Evolutionary conservation across 2,113 vertebrate species (phyloP).

Genomic region (Varanus salvator): DNA sequence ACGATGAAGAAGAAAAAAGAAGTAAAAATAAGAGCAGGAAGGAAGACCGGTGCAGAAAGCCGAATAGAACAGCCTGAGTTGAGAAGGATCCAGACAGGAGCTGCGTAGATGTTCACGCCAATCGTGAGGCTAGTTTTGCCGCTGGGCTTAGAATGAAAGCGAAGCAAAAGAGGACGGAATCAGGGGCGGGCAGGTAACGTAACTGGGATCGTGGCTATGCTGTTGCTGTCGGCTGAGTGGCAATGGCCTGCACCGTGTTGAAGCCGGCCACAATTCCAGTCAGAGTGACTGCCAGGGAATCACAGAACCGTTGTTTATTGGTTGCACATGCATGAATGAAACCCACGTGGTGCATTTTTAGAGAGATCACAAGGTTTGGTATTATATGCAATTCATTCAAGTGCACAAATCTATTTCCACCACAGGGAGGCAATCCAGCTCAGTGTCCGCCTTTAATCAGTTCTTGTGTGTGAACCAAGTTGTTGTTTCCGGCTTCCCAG

Average conservation of each 20-base stretch:
- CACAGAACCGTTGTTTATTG: neutral
- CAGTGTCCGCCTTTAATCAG: neutral
- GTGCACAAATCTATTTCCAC: neutral
- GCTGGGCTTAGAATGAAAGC: slow-evolving; percentile 16
- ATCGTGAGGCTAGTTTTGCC: slow-evolving; percentile 39
- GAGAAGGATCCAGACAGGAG: slow-evolving; percentile 37
- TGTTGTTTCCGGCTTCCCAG: too few relatives aligned
- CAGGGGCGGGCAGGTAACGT: slow-evolving; percentile 37
- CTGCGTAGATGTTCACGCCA: slow-evolving; percentile 24
- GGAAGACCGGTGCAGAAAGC: slow-evolving; percentile 45
- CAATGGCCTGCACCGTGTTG: neutral
- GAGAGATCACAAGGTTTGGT: neutral
- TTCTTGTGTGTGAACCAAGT: too few relatives aligned
- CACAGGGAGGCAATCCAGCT: neutral
- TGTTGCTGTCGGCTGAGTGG: slow-evolving; percentile 29
- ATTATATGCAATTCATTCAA: neutral
- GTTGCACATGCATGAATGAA: neutral
- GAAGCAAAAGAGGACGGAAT: slow-evolving; percentile 32
- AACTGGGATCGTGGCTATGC: neutral
- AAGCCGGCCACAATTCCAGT: neutral
- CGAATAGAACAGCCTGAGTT: neutral
- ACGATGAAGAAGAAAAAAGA: slow-evolving; percentile 36
- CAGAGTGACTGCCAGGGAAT: too few relatives aligned
- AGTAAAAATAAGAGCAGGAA: slow-evolving; percentile 25
- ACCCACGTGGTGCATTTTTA: neutral